A percentile compares a stretch with the other conserved stretches of the same genome.
Evolutionary conservation across 2,113 vertebrate genomes (phyloP).

Genomic region (Chamaea fasciata): DNA sequence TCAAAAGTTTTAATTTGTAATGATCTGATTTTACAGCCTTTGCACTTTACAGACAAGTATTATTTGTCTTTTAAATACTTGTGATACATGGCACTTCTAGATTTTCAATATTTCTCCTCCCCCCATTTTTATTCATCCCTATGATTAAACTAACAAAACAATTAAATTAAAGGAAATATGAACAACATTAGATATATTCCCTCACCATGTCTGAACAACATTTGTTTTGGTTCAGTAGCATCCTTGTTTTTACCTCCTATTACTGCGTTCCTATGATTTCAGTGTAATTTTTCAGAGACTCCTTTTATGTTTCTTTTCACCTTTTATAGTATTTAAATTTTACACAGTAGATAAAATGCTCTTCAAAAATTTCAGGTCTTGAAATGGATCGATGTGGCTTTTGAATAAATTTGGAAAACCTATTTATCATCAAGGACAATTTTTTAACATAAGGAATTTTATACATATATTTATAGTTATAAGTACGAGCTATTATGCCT

Average conservation of each 20-base stretch:
- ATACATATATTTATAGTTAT: constrained; percentile 4
- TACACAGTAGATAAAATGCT: neutral
- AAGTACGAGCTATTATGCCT: neutral
- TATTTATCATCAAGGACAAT: neutral
- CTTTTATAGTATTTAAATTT: neutral
- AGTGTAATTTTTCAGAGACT: neutral
- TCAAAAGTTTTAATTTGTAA: neutral
- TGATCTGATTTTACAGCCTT: neutral
- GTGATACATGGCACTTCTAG: neutral
- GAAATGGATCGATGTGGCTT: neutral
- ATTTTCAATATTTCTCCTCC: neutral
- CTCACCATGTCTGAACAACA: neutral
- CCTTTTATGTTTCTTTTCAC: neutral
- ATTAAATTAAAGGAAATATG: neutral
- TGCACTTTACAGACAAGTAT: neutral
- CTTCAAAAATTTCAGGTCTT: neutral
- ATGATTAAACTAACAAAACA: neutral
- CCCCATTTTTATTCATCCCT: neutral
- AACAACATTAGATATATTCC: neutral
- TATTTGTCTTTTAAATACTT: neutral
- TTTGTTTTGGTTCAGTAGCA: neutral
- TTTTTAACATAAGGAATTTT: neutral
- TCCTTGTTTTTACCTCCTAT: neutral
- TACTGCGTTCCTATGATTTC: neutral
- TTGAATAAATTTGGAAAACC: neutral